A percentile compares a stretch with the other conserved stretches of the same genome.
phyloP scores from a whole-genome alignment of 2,113 vertebrate species.

The Trichomycterus rosablanca region DNA sequence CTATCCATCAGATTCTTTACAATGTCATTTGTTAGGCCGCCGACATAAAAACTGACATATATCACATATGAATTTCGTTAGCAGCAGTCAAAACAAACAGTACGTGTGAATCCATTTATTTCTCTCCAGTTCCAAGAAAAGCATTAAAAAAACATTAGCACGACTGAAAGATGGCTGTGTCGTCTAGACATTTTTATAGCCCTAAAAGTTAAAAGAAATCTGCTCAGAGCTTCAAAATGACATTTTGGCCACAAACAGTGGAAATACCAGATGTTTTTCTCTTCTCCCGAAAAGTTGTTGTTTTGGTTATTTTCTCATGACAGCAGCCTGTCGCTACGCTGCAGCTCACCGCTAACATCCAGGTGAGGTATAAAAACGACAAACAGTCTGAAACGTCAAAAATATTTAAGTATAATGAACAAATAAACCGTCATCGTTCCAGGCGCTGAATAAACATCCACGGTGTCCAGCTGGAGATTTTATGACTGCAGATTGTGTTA shows the following conservation, averaged over 20 bases:
- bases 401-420: not conserved
- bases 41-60: no score
- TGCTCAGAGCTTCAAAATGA: constrained; percentile 10
- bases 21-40: no score
- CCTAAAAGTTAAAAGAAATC: constrained; percentile 11
- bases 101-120: no score
- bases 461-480: not conserved
- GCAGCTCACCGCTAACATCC: not conserved
- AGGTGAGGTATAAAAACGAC: not conserved
- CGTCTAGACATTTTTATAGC: constrained; percentile 22
- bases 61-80: no score
- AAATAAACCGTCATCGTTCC: not conserved
- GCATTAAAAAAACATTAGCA: not conserved
- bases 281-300: constrained; percentile 9
- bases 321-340: not conserved
- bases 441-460: not conserved
- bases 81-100: no score
- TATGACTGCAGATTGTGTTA: no score
- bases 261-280: constrained; percentile 26
- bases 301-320: constrained; percentile 7
- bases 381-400: not conserved
- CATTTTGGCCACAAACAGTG: constrained; percentile 16
- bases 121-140: not conserved
- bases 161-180: constrained; percentile 4
- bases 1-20: no score